Evolutionary conservation across 2,888 invertebrate species (phyloP), one percentile per base, ranked within the genome.

Genomic region (Scaptomyza flava): DNA sequence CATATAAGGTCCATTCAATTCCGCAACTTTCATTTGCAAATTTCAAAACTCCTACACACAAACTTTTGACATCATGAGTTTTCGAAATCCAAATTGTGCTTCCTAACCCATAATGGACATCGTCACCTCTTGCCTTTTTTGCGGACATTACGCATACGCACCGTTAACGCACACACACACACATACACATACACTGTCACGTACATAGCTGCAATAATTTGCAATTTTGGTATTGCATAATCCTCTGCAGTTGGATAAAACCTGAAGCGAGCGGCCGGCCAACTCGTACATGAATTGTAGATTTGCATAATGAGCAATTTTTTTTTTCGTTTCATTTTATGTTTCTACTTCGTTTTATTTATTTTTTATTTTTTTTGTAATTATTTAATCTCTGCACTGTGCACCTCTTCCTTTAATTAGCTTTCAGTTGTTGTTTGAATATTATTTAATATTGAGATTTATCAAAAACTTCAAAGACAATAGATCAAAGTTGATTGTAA

Each of bases 271-370:
- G 41, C 27, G 5, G 6, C 30, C 30, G 3, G 11, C 36, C 43
- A 41, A 41, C 33, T 12, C 67, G 34, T 45, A 63, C 69, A 85
- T 76, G 79, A 86, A 74, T 86, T 74, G 71, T 69, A 54, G 53
- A 81, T 84, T 84, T 84, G 81, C 84, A 84, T 84, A 84, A 84
- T 88, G 72, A 65, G 46, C 69, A 86, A 88, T 73, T 76, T 85
- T 76, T 71, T 45, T 59, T 27, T 27, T 4, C 27, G 27, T 34
- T 34, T 36, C 6, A 6, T 36, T n/a, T 36, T 36, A 4, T 5
- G 6, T n/a, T 6, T 36, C 6, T 45, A 51, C 27, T 20, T 11
- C 33, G 41, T 23, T 36, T n/a, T 9, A 11, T n/a, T 61, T 17
- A 17, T 17, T 17, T 17, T 7, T 42, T 54, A 53, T 14, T 45